Evolutionary conservation across 2,888 invertebrate genomes (phyloP), one percentile per base, ranked within the genome.

Genomic region (Drosophila eohydei): DNA sequence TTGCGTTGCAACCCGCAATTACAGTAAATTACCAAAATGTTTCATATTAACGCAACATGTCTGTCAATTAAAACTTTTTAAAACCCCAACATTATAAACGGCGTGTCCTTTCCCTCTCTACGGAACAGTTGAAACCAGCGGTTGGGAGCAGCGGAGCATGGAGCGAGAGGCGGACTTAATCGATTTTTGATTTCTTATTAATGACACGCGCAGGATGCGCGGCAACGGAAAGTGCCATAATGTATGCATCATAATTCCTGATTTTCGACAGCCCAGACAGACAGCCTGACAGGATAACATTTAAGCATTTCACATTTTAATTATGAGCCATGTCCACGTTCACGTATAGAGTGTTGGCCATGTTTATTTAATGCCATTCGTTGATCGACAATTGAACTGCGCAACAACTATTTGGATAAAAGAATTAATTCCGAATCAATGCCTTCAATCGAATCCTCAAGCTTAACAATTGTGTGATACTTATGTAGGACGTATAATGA

Each of bases 121-220:
- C 26, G 6, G 50, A 32, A 48, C 46, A 51, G 57, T 74, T 56
- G 14, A 50, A 66, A 40, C 11, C 52, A 40, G 9, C 12, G 16
- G 26, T 32, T 8, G 16, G 11, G 30, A 14, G n/a, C 0, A 8
- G 3, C 14, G 52, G 6, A n/a, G 1, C 16, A 16, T 12, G 32
- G 16, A 4, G 28, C n/a, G 21, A 8, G 36, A 3, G 26, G 28
- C 14, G 38, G 6, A 26, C 81, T 81, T 88, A 86, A 86, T 88
- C 88, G 86, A 85, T 86, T 80, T 86, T 81, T 88, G 81, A 86
- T 86, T 77, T 80, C 86, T 79, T 85, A 81, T 76, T 83, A 74
- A 84, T 86, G 86, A 72, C 72, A 71, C 58, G 56, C 59, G 44
- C 68, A 68, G 78, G 63, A 73, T 56, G 71, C 52, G 57, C 40